Evolutionary conservation across 2,888 invertebrate genomes (phyloP).

Genomic region (Polietes domitor): DNA sequence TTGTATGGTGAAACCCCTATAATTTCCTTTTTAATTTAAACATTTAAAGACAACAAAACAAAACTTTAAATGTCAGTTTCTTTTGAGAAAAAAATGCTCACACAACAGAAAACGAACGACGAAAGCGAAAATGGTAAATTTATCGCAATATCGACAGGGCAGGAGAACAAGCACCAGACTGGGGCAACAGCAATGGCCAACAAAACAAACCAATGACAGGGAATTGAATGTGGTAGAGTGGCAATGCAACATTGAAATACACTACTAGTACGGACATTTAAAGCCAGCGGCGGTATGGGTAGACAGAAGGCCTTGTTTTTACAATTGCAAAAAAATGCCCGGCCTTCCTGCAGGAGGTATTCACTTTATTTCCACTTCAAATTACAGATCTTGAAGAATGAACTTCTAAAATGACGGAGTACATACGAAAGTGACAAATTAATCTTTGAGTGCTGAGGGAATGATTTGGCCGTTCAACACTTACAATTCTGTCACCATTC

Average conservation of each 20-base stretch:
- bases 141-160: slow-evolving; percentile 33
- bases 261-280: neutral
- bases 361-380: no score
- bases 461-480: no score
- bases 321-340: no score
- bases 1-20: slow-evolving; percentile 42
- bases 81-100: neutral
- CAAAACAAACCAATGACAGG: slow-evolving; percentile 26
- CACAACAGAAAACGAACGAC: neutral
- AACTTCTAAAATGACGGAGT: no score
- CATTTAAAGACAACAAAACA: slow-evolving; percentile 54
- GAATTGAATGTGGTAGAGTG: slow-evolving; percentile 11
- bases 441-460: no score
- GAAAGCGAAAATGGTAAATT: slow-evolving; percentile 56
- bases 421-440: no score
- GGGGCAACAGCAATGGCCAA: neutral
- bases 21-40: slow-evolving; percentile 61
- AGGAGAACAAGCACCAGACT: neutral
- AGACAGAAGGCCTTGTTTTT: no score
- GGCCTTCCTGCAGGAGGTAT: no score
- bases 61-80: slow-evolving; percentile 7
- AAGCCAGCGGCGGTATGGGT: no score
- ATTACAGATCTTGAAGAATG: no score
- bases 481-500: no score
- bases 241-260: slow-evolving; percentile 1